Evolutionary conservation across 2,888 invertebrate genomes (phyloP), one percentile per base, ranked within the genome.

Genomic region (Emesis castigata): DNA sequence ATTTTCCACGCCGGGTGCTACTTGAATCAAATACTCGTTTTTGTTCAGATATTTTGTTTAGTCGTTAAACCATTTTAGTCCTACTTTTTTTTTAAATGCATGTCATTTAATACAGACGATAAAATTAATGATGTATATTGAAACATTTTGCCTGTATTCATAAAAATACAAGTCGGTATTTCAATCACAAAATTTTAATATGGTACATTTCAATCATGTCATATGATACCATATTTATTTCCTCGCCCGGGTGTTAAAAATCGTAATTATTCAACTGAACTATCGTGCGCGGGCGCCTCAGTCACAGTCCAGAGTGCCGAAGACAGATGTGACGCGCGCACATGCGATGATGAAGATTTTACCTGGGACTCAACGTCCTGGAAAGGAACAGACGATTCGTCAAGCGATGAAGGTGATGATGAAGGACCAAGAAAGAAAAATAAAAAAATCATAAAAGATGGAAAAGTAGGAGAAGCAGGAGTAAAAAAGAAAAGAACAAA

Each of bases 151-250:
- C 64, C 72, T 26, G 72, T 72, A 72, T 72, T 48, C 48, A 48
- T 48, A 70, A 58, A 70, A 70, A 58, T 61, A 74, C 68, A 48
- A 62, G 69, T 69, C 69, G 74, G 61, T 61, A 16, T 74, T 26
- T 74, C 56, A 68, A 68, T 61, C 73, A 73, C 44, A n/a, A 61
- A 58, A 73, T 61, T 68, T 73, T 68, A 73, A 26, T 26, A 26
- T 26, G 73, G 44, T 68, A 73, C 73, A 73, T 73, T 73, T 68
- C 61, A 73, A 39, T 61, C 68, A 73, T 68, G 73, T 68, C 68
- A 73, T 68, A 61, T 73, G 61, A 73, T 73, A 73, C 73, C 73
- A 73, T 69, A 48, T 48, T 48, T 48, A 69, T 69, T 73, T 73
- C 56, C 22, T 53, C 69, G 56, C 20, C 69, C 56, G 69, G 69